A percentile compares a stretch with the other conserved stretches of the same genome.
Conservation (phyloP, 2,113 vertebrate species). For the Paramormyrops kingsleyae region DNA sequence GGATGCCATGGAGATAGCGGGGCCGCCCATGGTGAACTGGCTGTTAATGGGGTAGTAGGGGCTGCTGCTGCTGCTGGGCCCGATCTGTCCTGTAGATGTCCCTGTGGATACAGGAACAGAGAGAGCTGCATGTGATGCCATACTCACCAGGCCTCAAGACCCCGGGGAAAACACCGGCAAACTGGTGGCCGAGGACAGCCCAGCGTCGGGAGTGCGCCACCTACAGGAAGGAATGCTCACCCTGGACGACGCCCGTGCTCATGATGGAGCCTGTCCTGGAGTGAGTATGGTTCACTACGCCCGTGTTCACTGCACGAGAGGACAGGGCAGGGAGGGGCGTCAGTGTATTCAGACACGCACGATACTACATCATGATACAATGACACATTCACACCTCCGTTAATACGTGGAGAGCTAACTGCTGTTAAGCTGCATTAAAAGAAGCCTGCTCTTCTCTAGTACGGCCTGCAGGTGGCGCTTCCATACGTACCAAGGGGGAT, state of each 20-base stretch:
- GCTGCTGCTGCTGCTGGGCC: slow-evolving; percentile 67
- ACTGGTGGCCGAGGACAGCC: background rate
- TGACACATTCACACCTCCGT: background rate
- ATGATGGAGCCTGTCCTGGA: slow-evolving; percentile 96
- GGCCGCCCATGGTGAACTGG: slow-evolving; percentile 91
- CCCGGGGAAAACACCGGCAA: too few relatives aligned
- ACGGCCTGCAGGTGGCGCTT: background rate
- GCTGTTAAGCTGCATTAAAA: background rate
- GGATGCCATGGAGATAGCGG: slow-evolving; percentile 89
- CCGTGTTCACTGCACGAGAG: slow-evolving; percentile 74
- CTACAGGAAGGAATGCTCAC: slow-evolving; percentile 48
- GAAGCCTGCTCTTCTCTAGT: background rate
- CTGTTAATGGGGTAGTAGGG: slow-evolving; percentile 82
- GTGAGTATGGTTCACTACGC: slow-evolving; percentile 93
- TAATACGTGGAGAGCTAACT: background rate
- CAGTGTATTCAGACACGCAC: background rate
- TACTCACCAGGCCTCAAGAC: background rate
- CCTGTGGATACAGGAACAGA: slow-evolving; percentile 47
- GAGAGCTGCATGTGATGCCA: background rate
- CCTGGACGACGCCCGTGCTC: slow-evolving; percentile 93
- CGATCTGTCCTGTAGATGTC: slow-evolving; percentile 65
- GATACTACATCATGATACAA: background rate
- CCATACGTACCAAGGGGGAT: slow-evolving; percentile 77
- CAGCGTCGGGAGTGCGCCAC: background rate
- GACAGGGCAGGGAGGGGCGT: slow-evolving; percentile 20